Evolutionary conservation across 92 coral and sea anemone genomes (phyloP).

Genomic region (Paragorgia papillata): DNA sequence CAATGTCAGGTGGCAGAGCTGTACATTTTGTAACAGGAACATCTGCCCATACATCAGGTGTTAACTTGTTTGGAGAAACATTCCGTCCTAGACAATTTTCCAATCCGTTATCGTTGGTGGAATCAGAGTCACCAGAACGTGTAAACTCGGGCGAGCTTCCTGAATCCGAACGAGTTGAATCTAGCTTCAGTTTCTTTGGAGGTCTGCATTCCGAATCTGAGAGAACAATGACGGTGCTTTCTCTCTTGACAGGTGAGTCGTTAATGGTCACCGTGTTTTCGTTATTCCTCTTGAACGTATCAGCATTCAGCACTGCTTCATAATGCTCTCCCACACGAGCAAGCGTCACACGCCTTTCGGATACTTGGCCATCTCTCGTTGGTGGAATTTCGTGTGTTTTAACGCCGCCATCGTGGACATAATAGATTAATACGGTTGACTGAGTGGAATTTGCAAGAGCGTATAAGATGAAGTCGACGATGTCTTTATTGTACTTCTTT

Average conservation of each 20-base stretch:
- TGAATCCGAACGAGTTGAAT: neutral
- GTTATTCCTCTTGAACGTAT: neutral
- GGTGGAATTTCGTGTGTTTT: slow-evolving; percentile 29
- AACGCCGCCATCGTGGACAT: neutral
- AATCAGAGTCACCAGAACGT: neutral
- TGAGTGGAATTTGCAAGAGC: slow-evolving; percentile 36
- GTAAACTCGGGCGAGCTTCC: neutral
- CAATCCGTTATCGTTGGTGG: neutral
- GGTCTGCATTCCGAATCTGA: slow-evolving; percentile 17
- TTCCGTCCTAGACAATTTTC: neutral
- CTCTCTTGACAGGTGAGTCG: neutral
- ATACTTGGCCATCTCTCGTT: neutral
- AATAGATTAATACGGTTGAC: neutral
- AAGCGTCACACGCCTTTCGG: slow-evolving; percentile 1
- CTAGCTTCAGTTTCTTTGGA: neutral
- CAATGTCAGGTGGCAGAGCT: slow-evolving; percentile 33
- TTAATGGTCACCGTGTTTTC: slow-evolving; percentile 18
- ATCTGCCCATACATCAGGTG: slow-evolving; percentile 30
- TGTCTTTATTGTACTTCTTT: slow-evolving; percentile 18
- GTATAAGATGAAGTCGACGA: slow-evolving; percentile 26
- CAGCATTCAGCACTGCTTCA: slow-evolving; percentile 21
- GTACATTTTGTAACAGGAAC: slow-evolving; percentile 12
- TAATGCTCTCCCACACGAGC: slow-evolving; percentile 31
- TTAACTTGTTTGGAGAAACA: slow-evolving; percentile 23
- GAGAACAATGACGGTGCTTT: neutral